Conservation (phyloP, 2,113 vertebrate species). For the Dissostichus mawsoni region DNA sequence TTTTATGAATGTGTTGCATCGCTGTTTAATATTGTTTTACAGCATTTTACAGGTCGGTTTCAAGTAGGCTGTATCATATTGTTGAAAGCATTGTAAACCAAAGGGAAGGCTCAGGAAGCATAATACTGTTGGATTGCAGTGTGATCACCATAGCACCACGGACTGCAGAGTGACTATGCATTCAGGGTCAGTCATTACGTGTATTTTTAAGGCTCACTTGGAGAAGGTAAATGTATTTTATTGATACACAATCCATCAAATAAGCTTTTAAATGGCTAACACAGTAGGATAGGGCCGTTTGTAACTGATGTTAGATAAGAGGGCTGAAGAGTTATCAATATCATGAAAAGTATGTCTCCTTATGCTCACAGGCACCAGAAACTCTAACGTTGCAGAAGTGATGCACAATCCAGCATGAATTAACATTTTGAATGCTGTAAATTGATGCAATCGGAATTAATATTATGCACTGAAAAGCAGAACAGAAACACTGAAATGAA, state of each 20-base stretch:
- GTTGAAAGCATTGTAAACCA: slow-evolving; percentile 9
- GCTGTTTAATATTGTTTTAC: slow-evolving; percentile 1
- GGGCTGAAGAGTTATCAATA: neutral
- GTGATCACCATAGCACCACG: neutral
- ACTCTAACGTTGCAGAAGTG: slow-evolving; percentile 4
- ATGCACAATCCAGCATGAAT: slow-evolving; percentile 30
- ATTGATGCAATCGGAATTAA: slow-evolving; percentile 42
- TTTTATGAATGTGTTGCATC: slow-evolving; percentile 1
- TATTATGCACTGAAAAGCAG: slow-evolving; percentile 35
- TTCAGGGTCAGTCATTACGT: neutral
- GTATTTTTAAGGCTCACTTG: neutral
- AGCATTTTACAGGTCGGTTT: neutral
- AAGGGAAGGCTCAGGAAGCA: neutral
- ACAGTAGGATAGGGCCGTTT: neutral
- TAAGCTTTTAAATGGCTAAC: neutral
- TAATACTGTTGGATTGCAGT: neutral
- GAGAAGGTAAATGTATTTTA: neutral
- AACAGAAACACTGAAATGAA: slow-evolving; percentile 22
- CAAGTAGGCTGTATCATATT: neutral
- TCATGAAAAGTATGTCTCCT: neutral
- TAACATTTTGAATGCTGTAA: slow-evolving; percentile 51
- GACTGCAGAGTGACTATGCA: neutral
- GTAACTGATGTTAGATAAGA: neutral
- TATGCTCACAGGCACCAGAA: slow-evolving; percentile 14
- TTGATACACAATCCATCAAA: neutral